phyloP scores from a whole-genome alignment of 2,888 invertebrate species.

The Trichacis sp. region DNA sequence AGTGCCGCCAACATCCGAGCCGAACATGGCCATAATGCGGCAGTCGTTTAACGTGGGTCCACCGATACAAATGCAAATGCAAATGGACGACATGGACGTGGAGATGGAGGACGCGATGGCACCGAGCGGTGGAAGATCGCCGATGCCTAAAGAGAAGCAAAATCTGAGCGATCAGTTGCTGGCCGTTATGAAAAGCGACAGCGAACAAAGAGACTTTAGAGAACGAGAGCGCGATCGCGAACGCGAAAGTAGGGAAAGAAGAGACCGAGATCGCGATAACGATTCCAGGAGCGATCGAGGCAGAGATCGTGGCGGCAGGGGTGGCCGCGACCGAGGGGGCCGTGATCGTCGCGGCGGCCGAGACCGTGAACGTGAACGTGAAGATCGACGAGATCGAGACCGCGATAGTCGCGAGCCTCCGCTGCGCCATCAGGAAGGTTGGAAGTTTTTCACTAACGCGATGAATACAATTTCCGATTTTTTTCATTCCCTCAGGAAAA shows the following conservation, averaged over 20 bases:
- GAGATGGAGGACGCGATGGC: slow-evolving; percentile 77
- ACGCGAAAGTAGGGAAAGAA: slow-evolving; percentile 57
- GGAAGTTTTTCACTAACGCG: slow-evolving; percentile 26
- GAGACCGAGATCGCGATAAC: slow-evolving; percentile 53
- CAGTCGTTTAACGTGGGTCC: slow-evolving; percentile 65
- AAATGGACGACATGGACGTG: slow-evolving; percentile 82
- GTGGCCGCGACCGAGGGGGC: slow-evolving; percentile 57
- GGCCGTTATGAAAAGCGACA: slow-evolving; percentile 70
- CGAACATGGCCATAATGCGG: slow-evolving; percentile 60
- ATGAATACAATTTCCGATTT: too few relatives aligned
- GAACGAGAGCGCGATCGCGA: slow-evolving; percentile 59
- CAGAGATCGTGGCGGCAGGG: slow-evolving; percentile 60
- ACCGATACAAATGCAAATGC: slow-evolving; percentile 53
- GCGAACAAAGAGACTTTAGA: slow-evolving; percentile 51
- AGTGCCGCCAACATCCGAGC: slow-evolving; percentile 62
- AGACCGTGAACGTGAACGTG: slow-evolving; percentile 61
- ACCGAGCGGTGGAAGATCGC: slow-evolving; percentile 43
- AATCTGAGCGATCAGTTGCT: slow-evolving; percentile 71
- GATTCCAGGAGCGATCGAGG: slow-evolving; percentile 54
- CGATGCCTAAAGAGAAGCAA: slow-evolving; percentile 48
- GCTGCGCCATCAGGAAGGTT: slow-evolving; percentile 56
- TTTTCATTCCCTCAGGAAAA: too few relatives aligned
- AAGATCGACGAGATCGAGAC: slow-evolving; percentile 63
- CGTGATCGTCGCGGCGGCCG: slow-evolving; percentile 57
- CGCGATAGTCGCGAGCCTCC: slow-evolving; percentile 57